These are phyloP conservation scores for Cryptosula pallasiana DNA, from an alignment of 2,888 invertebrate species.

Conservation along the genomic window DNA sequence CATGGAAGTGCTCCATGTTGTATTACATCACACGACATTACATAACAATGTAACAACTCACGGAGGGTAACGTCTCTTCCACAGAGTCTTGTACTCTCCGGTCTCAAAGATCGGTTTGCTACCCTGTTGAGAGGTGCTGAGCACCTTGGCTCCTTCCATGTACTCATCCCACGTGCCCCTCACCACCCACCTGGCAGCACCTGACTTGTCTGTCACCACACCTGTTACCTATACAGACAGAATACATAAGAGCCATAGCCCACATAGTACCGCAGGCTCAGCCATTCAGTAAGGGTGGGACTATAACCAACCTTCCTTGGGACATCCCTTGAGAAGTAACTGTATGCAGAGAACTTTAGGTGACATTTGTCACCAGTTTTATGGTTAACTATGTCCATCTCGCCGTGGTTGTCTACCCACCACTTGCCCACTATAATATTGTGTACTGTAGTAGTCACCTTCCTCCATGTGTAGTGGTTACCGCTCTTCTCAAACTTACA, in stretches of 20 bases:
- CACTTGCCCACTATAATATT: conserved; percentile 98
- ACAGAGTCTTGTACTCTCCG: conserved; percentile 75
- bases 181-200: conserved; percentile 62
- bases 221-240: conserved; percentile 62
- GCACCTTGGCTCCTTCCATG: conserved; percentile 87
- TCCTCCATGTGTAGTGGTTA: conserved; percentile 94
- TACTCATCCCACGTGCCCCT: conserved; percentile 91
- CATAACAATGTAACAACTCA: conserved; percentile 56
- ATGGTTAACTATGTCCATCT: conserved; percentile 93
- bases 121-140: conserved; percentile 56
- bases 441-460: conserved; percentile 96
- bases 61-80: conserved; percentile 76
- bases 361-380: conserved; percentile 87
- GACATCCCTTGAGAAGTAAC: conserved; percentile 93
- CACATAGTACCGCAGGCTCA: background rate
- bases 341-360: conserved; percentile 94
- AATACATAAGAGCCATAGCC: background rate
- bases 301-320: conserved; percentile 61
- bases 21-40: too few species aligned
- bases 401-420: conserved; percentile 99
- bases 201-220: conserved; percentile 60
- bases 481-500: conserved; percentile 57
- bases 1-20: too few species aligned
- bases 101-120: conserved; percentile 80
- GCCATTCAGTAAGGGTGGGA: background rate